Evolutionary conservation across 2,888 invertebrate species (phyloP).

Genomic region (Heliconius aoede): DNA sequence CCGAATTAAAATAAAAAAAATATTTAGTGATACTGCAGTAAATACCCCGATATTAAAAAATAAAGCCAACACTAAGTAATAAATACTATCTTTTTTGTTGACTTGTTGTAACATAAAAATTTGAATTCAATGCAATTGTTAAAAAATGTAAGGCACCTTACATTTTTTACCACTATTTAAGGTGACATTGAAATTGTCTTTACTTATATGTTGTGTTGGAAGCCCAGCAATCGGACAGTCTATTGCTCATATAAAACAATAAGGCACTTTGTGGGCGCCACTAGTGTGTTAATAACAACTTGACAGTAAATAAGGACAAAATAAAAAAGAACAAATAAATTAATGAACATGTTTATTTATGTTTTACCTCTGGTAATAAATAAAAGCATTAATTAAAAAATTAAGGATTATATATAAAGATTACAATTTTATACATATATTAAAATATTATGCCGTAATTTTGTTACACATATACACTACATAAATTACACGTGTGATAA

Average conservation of each 20-base stretch:
- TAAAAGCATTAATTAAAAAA: conserved; percentile 69
- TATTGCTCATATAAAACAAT: conserved; percentile 35
- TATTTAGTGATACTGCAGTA: no score
- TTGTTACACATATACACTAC: conserved; percentile 20
- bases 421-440: conserved; percentile 60
- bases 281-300: not conserved
- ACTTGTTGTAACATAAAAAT: not conserved
- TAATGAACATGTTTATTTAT: conserved; percentile 67
- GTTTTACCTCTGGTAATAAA: conserved; percentile 66
- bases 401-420: conserved; percentile 60
- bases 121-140: not conserved
- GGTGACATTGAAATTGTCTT: not conserved
- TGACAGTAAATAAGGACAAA: conserved; percentile 30
- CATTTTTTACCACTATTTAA: no score
- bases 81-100: not conserved
- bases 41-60: not conserved
- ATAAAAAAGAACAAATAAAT: conserved; percentile 57
- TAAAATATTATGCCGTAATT: not conserved
- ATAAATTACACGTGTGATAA: conserved; percentile 22
- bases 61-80: not conserved
- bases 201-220: conserved; percentile 22
- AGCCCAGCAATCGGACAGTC: conserved; percentile 27
- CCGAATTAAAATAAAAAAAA: not conserved
- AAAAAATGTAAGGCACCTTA: not conserved
- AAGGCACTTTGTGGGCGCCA: conserved; percentile 43